Evolutionary conservation across 1,140 invertebrate species (phyloP).

Genomic region (Philopotamus ludificatus): DNA sequence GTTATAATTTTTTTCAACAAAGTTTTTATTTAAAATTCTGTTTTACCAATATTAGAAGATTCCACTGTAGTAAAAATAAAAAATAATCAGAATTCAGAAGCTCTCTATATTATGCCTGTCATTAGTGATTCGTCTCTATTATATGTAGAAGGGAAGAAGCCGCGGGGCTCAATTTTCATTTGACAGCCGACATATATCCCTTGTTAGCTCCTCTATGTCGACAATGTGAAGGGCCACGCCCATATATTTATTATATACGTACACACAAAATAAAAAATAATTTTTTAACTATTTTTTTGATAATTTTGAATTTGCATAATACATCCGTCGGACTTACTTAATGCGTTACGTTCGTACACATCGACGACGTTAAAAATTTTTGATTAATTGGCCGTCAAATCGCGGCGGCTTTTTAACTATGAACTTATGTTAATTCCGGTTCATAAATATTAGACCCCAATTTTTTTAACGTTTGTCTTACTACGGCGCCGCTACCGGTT

Average conservation of each 20-base stretch:
- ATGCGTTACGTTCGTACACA: not conserved
- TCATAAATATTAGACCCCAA: slow-evolving; percentile 12
- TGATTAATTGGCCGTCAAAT: slow-evolving; percentile 26
- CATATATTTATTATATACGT: no score
- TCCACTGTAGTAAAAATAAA: no score
- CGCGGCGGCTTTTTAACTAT: slow-evolving; percentile 16
- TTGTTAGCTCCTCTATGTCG: not conserved
- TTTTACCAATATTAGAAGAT: no score
- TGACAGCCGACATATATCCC: not conserved
- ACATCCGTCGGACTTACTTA: not conserved
- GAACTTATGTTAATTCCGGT: slow-evolving; percentile 26
- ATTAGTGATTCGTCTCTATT: not conserved
- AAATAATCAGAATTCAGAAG: no score
- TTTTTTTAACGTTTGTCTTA: slow-evolving; percentile 8
- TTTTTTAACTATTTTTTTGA: no score
- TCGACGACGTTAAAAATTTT: no score
- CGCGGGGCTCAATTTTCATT: not conserved
- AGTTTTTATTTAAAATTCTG: no score
- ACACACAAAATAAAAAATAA: no score
- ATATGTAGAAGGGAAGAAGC: not conserved
- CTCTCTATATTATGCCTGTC: no score
- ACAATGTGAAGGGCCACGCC: not conserved
- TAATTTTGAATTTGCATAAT: not conserved
- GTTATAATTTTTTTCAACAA: no score
- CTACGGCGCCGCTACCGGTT: slow-evolving; percentile 12